Evolutionary conservation across 1,140 invertebrate genomes (phyloP), one percentile per base, ranked within the genome.

Genomic region (Thrips palmi): DNA sequence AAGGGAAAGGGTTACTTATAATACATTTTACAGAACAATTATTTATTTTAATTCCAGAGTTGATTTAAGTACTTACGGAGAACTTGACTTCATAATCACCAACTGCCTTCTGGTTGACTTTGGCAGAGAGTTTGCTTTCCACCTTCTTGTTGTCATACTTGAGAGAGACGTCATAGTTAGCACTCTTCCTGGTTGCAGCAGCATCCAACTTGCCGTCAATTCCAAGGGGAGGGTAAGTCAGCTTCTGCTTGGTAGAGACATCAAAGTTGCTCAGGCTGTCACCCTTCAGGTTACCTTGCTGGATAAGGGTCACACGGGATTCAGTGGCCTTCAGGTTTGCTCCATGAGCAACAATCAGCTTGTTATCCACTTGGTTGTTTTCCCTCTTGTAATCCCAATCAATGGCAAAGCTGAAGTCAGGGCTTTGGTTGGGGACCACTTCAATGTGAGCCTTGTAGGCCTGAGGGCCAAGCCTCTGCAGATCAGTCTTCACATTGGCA

Each of bases 21-120:
- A 17, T 27, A 25, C 4, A 41, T 40, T 44, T 18, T 10, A 23
- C 21, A 36, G 2, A 36, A 25, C 19, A 14, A 10, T 14, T n/a
- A 32, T 32, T 32, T 32, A 15, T n/a, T n/a, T n/a, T n/a, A n/a
- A n/a, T n/a, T 32, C 30, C 10, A 14, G 6, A 32, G 17, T 32
- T 6, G 11, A 10, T 5, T 18, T 18, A 21, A 37, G 4, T 33
- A 41, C 36, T 36, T 47, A 60, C 47, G 25, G 65, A 57, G 22
- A 74, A 54, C 41, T 70, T 67, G 4, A 73, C 17, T 20, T 65
- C 63, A 42, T 70, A 74, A 31, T 77, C 71, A 2, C 60, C 67
- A 14, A 44, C 50, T 20, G 61, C 56, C 20, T 62, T 67, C 31
- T 52, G 58, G 11, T 61, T 57, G 4, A 52, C 55, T 37, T 74